Base-by-base conservation (phyloP, 2,888 invertebrate species). In the Euspilapteryx auroguttella region DNA sequence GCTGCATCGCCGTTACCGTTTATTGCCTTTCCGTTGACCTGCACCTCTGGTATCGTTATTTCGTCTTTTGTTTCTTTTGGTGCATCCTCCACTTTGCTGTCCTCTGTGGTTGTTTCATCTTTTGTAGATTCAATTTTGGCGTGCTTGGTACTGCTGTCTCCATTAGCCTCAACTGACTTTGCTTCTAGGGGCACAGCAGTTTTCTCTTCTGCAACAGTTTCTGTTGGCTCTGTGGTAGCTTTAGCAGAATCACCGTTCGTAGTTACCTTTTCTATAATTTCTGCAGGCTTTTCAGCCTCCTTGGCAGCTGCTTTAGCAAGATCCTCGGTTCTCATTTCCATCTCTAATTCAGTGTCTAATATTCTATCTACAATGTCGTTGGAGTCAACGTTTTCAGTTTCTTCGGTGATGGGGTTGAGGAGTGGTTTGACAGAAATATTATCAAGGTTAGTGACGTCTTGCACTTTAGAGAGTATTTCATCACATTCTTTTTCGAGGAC, bases 401-500 rank as follows among this genome's bases (percentile, higher is more conserved):
- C 66, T 54, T 65, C 61, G 1, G 50, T 45, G 17, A 8, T 17
- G 8, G 17, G 17, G 17, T 17, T 17, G 17, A 8, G 5, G 17
- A 8, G 35, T 2, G 68, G 61, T 39, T 69, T 71, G 6, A 64
- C 35, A 11, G 66, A 55, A 26, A 71, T 64, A 27, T 48, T 68
- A 32, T 64, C 63, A 32, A 71, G 48, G 37, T 66, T 68, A 4
- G 73, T 73, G 17, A 75, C 69, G 41, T 66, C 55, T 37, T 73
- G 59, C 4, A 77, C 73, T 41, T 75, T 76, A 1, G 66, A 68
- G 12, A 77, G 37, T 31, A 77, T 71, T 37, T 75, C 76, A 34
- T 65, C 68, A 36, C 77, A 77, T 46, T 76, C 75, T 36, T 73
- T 75, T 34, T 73, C 73, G 11, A 77, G 45, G 2, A 63, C 69